Evolutionary conservation across 2,113 vertebrate genomes (phyloP).

Genomic region (Sebastes schlegelii): DNA sequence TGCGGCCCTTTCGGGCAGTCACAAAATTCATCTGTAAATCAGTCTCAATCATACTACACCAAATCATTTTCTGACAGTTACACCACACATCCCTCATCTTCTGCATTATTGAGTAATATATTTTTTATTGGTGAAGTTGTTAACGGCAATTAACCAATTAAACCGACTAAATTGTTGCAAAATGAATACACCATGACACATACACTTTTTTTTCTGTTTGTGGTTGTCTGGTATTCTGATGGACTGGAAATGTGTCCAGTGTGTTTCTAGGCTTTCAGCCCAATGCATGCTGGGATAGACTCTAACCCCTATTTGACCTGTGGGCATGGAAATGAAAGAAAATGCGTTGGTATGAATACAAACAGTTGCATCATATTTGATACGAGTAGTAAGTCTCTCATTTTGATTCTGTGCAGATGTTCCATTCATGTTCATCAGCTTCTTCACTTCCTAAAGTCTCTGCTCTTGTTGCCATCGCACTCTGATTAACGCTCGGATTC

Average conservation of each 20-base stretch:
- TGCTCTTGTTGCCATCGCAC: conserved; percentile 14
- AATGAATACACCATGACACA: no score
- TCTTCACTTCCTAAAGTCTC: conserved; percentile 24
- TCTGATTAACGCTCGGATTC: conserved; percentile 47
- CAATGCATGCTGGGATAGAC: not conserved
- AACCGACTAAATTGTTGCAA: no score
- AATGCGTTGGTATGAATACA: not conserved
- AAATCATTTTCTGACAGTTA: no score
- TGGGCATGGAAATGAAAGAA: not conserved
- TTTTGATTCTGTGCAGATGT: conserved; percentile 63
- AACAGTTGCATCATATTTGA: conserved; percentile 26
- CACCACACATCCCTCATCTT: no score
- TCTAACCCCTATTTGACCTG: not conserved
- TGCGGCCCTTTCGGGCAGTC: no score
- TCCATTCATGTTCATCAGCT: conserved; percentile 62
- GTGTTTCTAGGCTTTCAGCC: not conserved
- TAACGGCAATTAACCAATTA: no score
- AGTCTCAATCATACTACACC: no score
- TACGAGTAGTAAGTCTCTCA: conserved; percentile 5
- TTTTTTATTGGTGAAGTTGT: no score
- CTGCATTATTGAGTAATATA: no score
- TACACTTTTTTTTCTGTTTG: not conserved
- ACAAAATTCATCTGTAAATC: no score
- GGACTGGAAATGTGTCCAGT: not conserved
- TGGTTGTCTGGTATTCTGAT: not conserved